Evolutionary conservation across 2,888 invertebrate species (phyloP), one percentile per base, ranked within the genome.

Genomic region (Idaea biselata): DNA sequence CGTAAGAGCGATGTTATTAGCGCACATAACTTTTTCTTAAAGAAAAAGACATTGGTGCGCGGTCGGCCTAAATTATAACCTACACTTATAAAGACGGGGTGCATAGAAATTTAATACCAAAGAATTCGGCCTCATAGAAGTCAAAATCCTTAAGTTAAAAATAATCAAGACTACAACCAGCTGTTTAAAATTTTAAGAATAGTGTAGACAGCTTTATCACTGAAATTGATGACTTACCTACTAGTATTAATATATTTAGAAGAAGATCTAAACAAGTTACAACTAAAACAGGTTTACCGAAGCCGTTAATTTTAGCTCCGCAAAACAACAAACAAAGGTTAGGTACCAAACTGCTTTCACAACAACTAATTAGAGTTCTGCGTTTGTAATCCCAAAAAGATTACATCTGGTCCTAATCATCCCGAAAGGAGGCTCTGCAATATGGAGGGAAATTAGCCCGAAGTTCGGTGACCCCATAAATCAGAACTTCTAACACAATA

Each of bases 401-500:
- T 44, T 44, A 44, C 44, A 44, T 44, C 44, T 44, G 44, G 44
- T 44, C 14, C 16, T 17, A 18, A 18, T 56, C 16, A 18, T 16
- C 18, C 56, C 18, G 17, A 56, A 56, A 56, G 56, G 56, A 56
- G 18, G 56, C 25, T 5, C 5, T 25, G 55, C 60, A 60, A 63
- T 63, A 63, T 33, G 58, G 63, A 33, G 58, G 55, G 55, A 58
- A 60, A 60, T 63, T 60, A 60, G 32, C 55, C 55, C 14, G 58
- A 17, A 32, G 58, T 60, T 58, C 60, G 56, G 18, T 65, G 65
- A 68, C 66, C 68, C 60, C 68, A 68, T 70, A 68, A 70, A 68
- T 68, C 69, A 70, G 64, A 69, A 68, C 65, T 68, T 65, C 63
- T 65, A 68, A 66, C 66, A 68, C 67, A 67, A 69, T 69, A 69